Conservation (phyloP, 2,888 invertebrate species). For the Eurytoma californica region DNA sequence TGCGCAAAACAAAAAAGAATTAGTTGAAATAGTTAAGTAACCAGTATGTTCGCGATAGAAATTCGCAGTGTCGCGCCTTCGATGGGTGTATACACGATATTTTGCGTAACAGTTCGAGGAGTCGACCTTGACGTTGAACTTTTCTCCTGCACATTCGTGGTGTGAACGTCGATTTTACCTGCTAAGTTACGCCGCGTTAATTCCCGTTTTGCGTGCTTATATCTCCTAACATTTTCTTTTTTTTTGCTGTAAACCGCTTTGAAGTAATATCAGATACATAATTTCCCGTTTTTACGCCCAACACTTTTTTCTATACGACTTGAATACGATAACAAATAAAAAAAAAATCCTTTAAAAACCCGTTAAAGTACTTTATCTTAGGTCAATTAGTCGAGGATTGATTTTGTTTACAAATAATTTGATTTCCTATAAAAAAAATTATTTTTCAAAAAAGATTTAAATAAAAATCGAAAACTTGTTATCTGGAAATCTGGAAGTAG, state of each 20-base stretch:
- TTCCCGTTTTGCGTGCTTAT: constrained; percentile 14
- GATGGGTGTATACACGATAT: constrained; percentile 2
- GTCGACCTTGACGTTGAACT: constrained; percentile 52
- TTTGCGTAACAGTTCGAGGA: constrained; percentile 44
- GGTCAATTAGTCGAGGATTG: no score
- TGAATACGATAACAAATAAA: background rate
- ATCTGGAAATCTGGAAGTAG: background rate
- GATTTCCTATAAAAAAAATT: background rate
- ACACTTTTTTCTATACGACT: background rate
- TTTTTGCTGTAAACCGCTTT: background rate
- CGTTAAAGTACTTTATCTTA: background rate
- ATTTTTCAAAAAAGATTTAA: background rate
- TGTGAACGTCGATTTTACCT: constrained; percentile 25
- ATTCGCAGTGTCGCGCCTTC: no score
- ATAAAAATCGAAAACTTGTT: background rate
- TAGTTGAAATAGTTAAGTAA: no score
- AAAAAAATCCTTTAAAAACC: background rate
- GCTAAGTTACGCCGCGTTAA: constrained; percentile 19
- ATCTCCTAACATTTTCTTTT: background rate
- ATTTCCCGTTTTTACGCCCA: background rate
- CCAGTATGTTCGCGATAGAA: no score
- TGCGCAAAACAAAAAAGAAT: background rate
- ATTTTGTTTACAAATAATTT: no score
- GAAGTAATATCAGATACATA: background rate
- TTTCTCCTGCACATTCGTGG: constrained; percentile 18